Evolutionary conservation across 2,888 invertebrate genomes (phyloP), one percentile per base, ranked within the genome.

Genomic region (Gasteruption jaculator): DNA sequence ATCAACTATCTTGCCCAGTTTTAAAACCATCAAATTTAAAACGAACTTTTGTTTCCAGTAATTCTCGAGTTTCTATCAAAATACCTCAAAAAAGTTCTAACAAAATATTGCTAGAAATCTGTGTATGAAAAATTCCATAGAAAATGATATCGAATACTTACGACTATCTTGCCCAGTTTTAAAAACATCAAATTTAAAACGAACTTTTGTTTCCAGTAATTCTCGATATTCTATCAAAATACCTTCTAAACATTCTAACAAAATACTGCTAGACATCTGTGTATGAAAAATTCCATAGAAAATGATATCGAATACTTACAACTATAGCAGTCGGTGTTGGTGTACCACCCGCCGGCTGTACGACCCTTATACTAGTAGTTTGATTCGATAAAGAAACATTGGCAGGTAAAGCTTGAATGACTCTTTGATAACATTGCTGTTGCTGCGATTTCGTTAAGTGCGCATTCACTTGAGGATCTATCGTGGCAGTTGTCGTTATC

Each of bases 321-420:
- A 70, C 60, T 53, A 65, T 51, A 47, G 66, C 62, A 47, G 63
- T 62, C 39, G 63, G 64, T 16, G 65, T 56, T 37, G 61, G 56
- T n/a, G n/a, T n/a, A 40, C 63, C 66, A 21, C 49, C 57, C 43
- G 58, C 54, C 19, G 68, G 57, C 48, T 65, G 64, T 12, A 70
- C 65, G 12, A 71, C 56, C 48, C 65, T 59, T 43, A 68, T 60
- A 42, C 55, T 64, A 41, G 56, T 43, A 14, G 56, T 35, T 43
- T 57, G 63, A 22, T 47, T 51, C 12, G 58, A 41, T 26, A 63
- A 49, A 16, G 65, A 53, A 30, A 69, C 60, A 40, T 54, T 62
- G 6, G 52, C 50, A 31, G 66, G 57, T 24, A 66, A 49, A 4
- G 65, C 46, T 52, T 68, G 67, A 20, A 68, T 53, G 3, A 70